Base-by-base conservation (phyloP, 2,888 invertebrate genomes). In the Cynaeus angustus region DNA sequence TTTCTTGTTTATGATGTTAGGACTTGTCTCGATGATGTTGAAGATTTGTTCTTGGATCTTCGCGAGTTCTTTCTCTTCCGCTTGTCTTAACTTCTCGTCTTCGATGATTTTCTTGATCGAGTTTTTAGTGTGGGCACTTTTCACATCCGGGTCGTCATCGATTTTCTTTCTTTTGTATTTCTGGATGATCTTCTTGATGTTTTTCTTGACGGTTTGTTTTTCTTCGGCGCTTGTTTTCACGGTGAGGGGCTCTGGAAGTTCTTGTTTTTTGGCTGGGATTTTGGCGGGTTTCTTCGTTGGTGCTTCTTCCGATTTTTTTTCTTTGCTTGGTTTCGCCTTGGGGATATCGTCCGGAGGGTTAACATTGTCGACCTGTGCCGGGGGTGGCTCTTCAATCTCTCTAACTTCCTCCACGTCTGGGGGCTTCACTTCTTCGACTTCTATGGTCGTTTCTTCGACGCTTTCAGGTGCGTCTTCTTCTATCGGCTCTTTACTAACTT, bases 11-110 rank as follows among this genome's bases (percentile, higher is more conserved):
- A 79, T 85, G 83, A 83, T 87, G 82, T 83, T 88, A 78, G 74
- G 87, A 84, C 78, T 88, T 79, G 74, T 86, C 77, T 83, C 86
- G 77, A 82, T 88, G 77, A 83, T 87, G 71, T 84, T 87, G 80
- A 83, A 85, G 81, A 81, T 87, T 80, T 81, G 86, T 78, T 70
- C 83, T 81, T 80, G 87, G 72, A 84, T 86, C 83, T 67, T 85
- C 87, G 79, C 65, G 82, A 74, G 74, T 84, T 79, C 86, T 85
- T 21, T 21, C 4, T 88, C 87, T 73, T 85, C 84, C 79, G 87
- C 85, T 69, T 85, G 84, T 59, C 83, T 84, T 10, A 83, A 83
- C 72, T 83, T 84, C 75, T 88, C 86, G 69, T 81, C 78, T 66
- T 83, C 78, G n/a, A 82, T 82, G 14, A 84, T 80, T 59, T 81